Evolutionary conservation across 2,113 vertebrate species (phyloP), one percentile per base, ranked within the genome.

Genomic region (Nettapus auritus): DNA sequence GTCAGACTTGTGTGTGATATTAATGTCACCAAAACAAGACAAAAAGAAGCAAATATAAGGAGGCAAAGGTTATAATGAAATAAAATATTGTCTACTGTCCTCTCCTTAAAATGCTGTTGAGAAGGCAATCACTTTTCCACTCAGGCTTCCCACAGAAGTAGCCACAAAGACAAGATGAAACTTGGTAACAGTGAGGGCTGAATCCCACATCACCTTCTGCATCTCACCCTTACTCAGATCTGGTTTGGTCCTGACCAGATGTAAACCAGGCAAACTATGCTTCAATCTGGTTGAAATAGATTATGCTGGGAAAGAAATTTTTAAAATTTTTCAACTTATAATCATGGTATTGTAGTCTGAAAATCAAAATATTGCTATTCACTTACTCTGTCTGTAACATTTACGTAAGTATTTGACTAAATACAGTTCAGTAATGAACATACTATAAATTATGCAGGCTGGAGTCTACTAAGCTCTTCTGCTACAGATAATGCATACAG

Each of bases 371-470:
- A 59, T 28, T 91, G 46, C 68, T 22, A 13, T 76, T 94, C 80
- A 36, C n/a, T 18, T 89, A 76, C 9, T 44, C 60, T 57, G 80
- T 60, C 57, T 33, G 48, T 86, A 94, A 82, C 70, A 90, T 93
- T 93, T 90, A 64, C 66, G 62, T 38, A 82, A 93, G 80, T 79
- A 46, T 57, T 89, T 76, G 64, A 44, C 79, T 94, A 92, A 95
- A 82, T 84, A 68, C 86, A 64, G 63, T 62, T 84, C 92, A 78
- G 88, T 86, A 96, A 90, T 68, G 69, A 90, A 70, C 5, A 26
- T 80, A 66, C 57, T 92, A 46, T 76, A 89, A 94, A 94, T 84
- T 95, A 76, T 77, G 94, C 62, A 68, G 73, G 66, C 74, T 81
- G 90, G 76, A 88, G 52, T 75, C 55, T 75, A 71, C 66, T 57